These are phyloP conservation scores for Steatornis caripensis DNA, from an alignment of 2,113 vertebrate species.

Conservation along the genomic window DNA sequence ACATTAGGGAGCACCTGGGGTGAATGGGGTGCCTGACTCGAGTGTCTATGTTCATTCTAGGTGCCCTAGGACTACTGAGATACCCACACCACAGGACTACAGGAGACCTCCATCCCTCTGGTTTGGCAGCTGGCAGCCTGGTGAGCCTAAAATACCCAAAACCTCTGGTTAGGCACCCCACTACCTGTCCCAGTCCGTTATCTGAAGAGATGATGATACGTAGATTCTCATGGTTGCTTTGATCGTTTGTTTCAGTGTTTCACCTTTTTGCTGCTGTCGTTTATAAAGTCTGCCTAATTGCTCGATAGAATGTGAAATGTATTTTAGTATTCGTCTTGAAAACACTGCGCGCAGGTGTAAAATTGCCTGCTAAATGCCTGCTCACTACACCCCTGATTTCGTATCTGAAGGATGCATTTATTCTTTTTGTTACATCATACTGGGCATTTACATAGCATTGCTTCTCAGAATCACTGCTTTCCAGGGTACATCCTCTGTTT, in stretches of 20 bases:
- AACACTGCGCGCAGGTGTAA: neutral
- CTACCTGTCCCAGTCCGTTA: neutral
- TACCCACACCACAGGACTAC: neutral
- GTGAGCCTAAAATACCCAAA: neutral
- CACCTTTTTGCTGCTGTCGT: neutral
- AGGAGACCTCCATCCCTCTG: neutral
- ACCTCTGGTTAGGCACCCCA: no score
- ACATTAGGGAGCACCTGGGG: neutral
- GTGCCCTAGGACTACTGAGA: neutral
- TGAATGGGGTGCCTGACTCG: neutral
- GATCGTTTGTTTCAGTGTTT: neutral
- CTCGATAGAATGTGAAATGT: neutral
- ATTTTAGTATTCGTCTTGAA: neutral
- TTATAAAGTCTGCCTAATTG: neutral
- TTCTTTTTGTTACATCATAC: neutral
- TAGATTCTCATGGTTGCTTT: neutral
- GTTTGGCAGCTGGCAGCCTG: neutral
- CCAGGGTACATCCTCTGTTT: neutral
- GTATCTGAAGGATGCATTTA: neutral
- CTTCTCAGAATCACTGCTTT: neutral
- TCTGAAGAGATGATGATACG: rapidly evolving
- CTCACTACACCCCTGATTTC: neutral
- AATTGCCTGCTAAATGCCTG: neutral
- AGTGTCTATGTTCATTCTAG: neutral
- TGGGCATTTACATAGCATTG: neutral